Evolutionary conservation across 1,140 invertebrate species (phyloP).

Genomic region (Sweltsa coloradensis): DNA sequence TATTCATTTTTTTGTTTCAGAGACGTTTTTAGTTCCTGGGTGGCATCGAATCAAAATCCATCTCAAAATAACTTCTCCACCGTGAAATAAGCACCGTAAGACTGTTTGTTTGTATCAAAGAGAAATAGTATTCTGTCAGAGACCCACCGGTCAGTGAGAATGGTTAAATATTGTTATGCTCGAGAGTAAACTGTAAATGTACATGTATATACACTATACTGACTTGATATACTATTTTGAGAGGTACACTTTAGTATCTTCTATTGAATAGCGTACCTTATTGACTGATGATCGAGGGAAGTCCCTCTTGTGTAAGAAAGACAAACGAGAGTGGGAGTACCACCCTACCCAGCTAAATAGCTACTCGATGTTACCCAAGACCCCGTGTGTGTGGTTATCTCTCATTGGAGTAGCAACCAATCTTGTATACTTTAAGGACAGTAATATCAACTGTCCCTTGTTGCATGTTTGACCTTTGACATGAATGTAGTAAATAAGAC

Average conservation of each 20-base stretch:
- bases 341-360: too few species aligned
- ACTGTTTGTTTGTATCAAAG: too few species aligned
- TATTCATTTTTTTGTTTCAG: conserved; percentile 38
- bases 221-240: conserved; percentile 8
- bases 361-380: too few species aligned
- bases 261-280: neutral
- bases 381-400: too few species aligned
- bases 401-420: too few species aligned
- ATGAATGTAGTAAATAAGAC: conserved; percentile 5
- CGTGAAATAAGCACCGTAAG: conserved; percentile 46
- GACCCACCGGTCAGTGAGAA: too few species aligned
- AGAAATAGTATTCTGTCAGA: too few species aligned
- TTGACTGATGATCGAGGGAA: neutral
- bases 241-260: too few species aligned
- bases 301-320: too few species aligned
- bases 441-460: conserved; percentile 9
- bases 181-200: conserved; percentile 1
- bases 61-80: conserved; percentile 45
- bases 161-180: conserved; percentile 11
- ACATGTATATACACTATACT: conserved; percentile 5
- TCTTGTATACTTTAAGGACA: conserved; percentile 14
- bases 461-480: conserved; percentile 13
- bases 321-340: too few species aligned
- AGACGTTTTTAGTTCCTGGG: conserved; percentile 83
- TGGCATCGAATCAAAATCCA: conserved; percentile 66